Evolutionary conservation across 2,113 vertebrate species (phyloP).

Genomic region (Opisthocomus hoazin): DNA sequence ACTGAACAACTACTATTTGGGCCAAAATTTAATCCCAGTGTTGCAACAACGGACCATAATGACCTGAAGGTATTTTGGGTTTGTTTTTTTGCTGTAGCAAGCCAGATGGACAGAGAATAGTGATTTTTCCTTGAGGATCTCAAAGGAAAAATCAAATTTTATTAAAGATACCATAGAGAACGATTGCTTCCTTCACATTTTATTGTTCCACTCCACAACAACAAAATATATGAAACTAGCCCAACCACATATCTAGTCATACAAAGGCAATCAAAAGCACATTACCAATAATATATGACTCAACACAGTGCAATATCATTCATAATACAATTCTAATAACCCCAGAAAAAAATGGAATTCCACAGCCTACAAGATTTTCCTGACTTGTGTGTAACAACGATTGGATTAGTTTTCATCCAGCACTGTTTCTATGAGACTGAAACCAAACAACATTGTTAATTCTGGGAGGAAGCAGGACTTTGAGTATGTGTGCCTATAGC

Average conservation of each 20-base stretch:
- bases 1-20: neutral
- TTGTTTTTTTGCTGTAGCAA: neutral
- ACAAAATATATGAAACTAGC: slow-evolving; percentile 17
- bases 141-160: slow-evolving; percentile 19
- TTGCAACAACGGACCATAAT: neutral
- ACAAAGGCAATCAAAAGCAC: slow-evolving; percentile 37
- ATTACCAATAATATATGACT: slow-evolving; percentile 19
- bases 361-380: neutral
- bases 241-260: neutral
- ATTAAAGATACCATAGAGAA: neutral
- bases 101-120: neutral
- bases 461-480: neutral
- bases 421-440: neutral
- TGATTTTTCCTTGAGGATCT: neutral
- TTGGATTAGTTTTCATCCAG: neutral
- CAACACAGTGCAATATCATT: neutral
- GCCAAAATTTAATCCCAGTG: neutral
- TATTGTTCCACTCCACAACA: neutral
- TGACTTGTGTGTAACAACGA: neutral
- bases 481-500: neutral
- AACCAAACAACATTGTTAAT: neutral
- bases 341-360: slow-evolving; percentile 20
- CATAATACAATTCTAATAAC: slow-evolving; percentile 26
- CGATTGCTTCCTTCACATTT: slow-evolving; percentile 16
- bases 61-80: neutral